Evolutionary conservation across 2,797 vertebrate species (phyloP).

Genomic region (Manis crassicaudata): DNA sequence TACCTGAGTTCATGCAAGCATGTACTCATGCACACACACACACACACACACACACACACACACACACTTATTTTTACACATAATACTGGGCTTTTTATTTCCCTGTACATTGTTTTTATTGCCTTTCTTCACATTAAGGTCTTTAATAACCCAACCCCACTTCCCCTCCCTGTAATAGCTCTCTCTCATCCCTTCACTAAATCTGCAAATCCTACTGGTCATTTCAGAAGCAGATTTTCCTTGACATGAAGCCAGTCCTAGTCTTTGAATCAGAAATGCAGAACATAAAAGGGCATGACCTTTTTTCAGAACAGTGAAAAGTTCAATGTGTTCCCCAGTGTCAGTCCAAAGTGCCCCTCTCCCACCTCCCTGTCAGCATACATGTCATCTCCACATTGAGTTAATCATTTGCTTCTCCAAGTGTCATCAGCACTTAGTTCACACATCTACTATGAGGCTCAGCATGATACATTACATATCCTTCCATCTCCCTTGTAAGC

Average conservation of each 20-base stretch:
- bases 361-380: not conserved
- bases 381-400: not conserved
- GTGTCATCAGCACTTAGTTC: not conserved
- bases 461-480: fast-evolving
- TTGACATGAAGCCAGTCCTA: not conserved
- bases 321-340: not conserved
- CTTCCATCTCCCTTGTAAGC: not conserved
- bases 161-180: not conserved
- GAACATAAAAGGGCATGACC: not conserved
- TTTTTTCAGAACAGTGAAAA: not conserved
- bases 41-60: not conserved
- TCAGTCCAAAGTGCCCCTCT: not conserved
- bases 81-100: not conserved
- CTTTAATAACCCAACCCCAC: not conserved
- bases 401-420: not conserved
- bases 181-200: not conserved
- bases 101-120: not conserved
- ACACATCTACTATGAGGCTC: not conserved
- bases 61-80: not conserved
- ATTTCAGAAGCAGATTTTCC: not conserved
- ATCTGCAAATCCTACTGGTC: not conserved
- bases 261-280: not conserved
- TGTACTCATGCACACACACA: no score
- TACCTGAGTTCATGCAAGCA: not conserved
- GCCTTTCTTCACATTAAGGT: not conserved